Evolutionary conservation across 2,797 vertebrate species (phyloP).

Genomic region (Loris lydekkerianus): DNA sequence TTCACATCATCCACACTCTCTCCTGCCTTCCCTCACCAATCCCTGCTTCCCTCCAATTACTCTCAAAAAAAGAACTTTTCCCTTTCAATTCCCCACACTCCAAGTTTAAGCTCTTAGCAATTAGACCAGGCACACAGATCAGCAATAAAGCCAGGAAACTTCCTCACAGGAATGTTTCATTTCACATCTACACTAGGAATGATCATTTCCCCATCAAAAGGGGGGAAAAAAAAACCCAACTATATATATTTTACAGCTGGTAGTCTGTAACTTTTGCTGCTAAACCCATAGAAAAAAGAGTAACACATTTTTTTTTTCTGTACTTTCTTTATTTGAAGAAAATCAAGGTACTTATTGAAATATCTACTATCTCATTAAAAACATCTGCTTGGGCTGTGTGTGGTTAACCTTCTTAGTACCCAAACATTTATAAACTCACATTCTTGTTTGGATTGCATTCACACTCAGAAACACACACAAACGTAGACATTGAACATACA

Average conservation of each 20-base stretch:
- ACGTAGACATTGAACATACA: constrained; percentile 67
- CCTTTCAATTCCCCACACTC: not conserved
- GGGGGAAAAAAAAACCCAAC: not conserved
- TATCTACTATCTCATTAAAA: constrained; percentile 83
- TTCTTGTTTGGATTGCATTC: constrained; percentile 81
- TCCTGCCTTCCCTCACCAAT: not conserved
- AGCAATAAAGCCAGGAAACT: constrained; percentile 80
- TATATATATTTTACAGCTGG: constrained; percentile 40
- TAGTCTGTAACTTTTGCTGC: constrained; percentile 72
- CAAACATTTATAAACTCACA: constrained; percentile 85
- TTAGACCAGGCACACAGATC: constrained; percentile 28
- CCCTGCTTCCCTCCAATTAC: not conserved
- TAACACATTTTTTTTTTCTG: constrained; percentile 10
- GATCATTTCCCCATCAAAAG: constrained; percentile 70
- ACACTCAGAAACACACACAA: constrained; percentile 77
- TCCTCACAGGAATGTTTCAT: constrained; percentile 56
- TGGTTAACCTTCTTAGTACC: constrained; percentile 82
- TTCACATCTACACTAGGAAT: constrained; percentile 15
- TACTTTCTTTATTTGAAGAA: constrained; percentile 62
- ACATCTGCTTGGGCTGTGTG: constrained; percentile 87
- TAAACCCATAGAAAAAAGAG: constrained; percentile 72
- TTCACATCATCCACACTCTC: constrained; percentile 6
- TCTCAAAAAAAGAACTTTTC: constrained; percentile 59
- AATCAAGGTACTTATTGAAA: constrained; percentile 54
- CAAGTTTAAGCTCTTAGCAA: constrained; percentile 20